These are phyloP conservation scores for Tortrix viridana DNA, from an alignment of 2,888 invertebrate species.

Conservation along the genomic window DNA sequence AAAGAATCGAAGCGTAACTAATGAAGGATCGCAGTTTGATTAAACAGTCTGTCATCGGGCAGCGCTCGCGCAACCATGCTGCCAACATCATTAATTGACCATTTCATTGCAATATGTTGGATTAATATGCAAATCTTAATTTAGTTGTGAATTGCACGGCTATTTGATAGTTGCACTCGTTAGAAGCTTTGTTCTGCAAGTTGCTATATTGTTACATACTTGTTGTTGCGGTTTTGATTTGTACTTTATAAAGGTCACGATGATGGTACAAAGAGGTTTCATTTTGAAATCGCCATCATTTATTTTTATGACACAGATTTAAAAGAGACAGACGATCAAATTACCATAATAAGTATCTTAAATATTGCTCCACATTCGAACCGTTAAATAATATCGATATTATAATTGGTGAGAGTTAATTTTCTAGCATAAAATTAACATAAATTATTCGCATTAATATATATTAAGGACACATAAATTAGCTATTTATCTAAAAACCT, in stretches of 20 bases:
- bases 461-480: conserved; percentile 30
- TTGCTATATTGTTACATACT: not conserved
- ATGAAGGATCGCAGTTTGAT: conserved; percentile 73
- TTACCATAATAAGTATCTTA: conserved; percentile 60
- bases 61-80: conserved; percentile 56
- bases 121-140: conserved; percentile 55
- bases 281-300: no score
- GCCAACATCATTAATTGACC: conserved; percentile 76
- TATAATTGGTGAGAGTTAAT: conserved; percentile 43
- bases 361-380: conserved; percentile 54
- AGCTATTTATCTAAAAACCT: conserved; percentile 19
- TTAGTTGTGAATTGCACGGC: conserved; percentile 29
- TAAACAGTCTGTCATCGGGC: conserved; percentile 72
- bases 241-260: no score
- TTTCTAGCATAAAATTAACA: conserved; percentile 41
- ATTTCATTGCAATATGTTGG: conserved; percentile 73
- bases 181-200: conserved; percentile 2
- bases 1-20: conserved; percentile 67
- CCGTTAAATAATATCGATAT: conserved; percentile 42
- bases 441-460: conserved; percentile 26
- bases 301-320: no score
- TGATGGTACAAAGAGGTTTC: no score
- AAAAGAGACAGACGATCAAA: conserved; percentile 48
- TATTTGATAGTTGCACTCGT: conserved; percentile 7
- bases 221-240: no score